Base-by-base conservation (phyloP, 1,140 invertebrate species). In the Oreohelix idahoensis region DNA sequence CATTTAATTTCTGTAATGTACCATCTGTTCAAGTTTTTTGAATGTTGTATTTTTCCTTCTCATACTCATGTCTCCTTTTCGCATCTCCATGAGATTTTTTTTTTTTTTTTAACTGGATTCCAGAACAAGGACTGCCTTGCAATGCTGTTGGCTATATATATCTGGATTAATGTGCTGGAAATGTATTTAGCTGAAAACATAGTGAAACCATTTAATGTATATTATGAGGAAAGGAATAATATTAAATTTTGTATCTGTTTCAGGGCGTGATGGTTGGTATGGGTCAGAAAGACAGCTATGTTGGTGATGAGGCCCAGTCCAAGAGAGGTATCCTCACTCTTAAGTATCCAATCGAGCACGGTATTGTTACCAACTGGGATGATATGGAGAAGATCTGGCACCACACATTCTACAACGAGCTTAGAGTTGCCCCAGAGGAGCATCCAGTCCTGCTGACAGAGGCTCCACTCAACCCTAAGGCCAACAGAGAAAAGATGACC, bases 241-340 rank as follows among this genome's bases (percentile, higher is more conserved):
- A 45, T 8, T 8, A 8, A 45, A 1, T 45, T 42, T 39, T 74
- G 8, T 20, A 98, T 73, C 66, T 98, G 96, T 32, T 93, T 98
- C 86, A 94, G 94, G 95, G 96, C 89, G 97, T 98, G 86, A 98
- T 98, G 97, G 97, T 98, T 85, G 97, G 97, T 93, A 98, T 98
- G 97, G 63, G 38, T 36, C 97, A 98, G 93, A 98, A 98, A 94
- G 97, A 98, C 93, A 96, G 96, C 39, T 98, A 98, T 92, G 97
- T 98, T 81, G 97, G 97, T 87, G 97, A 74, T 74, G 71, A 74
- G 71, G 71, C 71, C 5, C 71, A 74, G 71, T 74, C 71, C n/a
- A 74, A 74, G 98, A 92, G 97, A 98, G 93, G 97, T 98, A 98
- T 93, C 97, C 97, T 88, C 97, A 98, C 93, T 97, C 39, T 74